Base-by-base conservation (phyloP, 2,113 vertebrate genomes). In the Neomonachus schauinslandi region DNA sequence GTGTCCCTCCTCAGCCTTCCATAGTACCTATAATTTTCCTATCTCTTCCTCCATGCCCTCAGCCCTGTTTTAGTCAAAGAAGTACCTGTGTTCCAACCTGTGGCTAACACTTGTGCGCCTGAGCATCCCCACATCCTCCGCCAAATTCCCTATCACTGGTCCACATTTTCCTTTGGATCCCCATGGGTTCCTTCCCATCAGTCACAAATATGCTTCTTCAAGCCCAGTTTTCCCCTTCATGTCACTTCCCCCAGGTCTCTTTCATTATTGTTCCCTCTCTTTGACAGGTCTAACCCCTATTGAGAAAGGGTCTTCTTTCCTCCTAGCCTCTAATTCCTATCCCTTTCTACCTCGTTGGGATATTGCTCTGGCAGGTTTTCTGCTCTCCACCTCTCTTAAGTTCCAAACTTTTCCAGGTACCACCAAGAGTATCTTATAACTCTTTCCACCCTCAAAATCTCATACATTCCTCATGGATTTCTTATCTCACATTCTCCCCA, bases 51-150 rank as follows among this genome's bases (percentile, higher is more conserved):
- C 28, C 11, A 5, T 13, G 21, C 4, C 26, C 12, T 7, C 21
- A 55, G 2, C 0, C 5, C 13, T 65, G 28, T 74, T 89, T 94
- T 59, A 67, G 26, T 22, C 71, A 92, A 46, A 88, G 39, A 65
- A 21, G 6, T 7, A 33, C 4, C 15, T 82, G 81, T 82, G 15
- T 16, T 77, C 24, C 15, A 49, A 39, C 33, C 24, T 6, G 0
- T 26, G 3, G 24, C 19, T 46, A 22, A 53, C 49, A 10, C 46
- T 65, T 33, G 31, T 42, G 12, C 16, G 61, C 33, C 33, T 0
- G 13, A 5, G 2, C 36, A 31, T 26, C 11, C 22, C 67, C 1
- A 1, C 51, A 1, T 4, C n/a, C 31, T 86, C 28, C 31, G 4
- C 31, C 22, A 82, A 22, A 6, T 24, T 65, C 24, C 8, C 2